A percentile compares a stretch with the other conserved stretches of the same genome.
Evolutionary conservation across 2,113 vertebrate species (phyloP).

Genomic region (Butastur rufipennis): DNA sequence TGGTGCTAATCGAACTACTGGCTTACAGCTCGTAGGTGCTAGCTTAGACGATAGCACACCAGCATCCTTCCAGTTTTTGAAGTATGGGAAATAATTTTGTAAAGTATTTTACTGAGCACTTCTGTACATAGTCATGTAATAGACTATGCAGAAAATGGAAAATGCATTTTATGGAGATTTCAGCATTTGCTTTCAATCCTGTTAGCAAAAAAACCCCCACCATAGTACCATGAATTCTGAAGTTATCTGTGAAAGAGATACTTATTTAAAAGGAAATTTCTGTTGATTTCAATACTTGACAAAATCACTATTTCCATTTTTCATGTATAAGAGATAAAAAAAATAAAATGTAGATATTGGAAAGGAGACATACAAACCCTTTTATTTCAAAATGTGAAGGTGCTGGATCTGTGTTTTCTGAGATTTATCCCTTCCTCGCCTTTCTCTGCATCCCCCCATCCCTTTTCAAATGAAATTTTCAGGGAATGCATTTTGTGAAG

Average conservation of each 20-base stretch:
- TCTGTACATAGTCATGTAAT: accelerated
- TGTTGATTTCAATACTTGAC: not conserved
- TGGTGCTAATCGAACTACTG: not conserved
- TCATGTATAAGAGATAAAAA: not conserved
- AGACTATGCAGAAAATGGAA: not conserved
- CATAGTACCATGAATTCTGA: not conserved
- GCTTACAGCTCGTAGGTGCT: not conserved
- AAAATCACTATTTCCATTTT: not conserved
- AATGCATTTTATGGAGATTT: not conserved
- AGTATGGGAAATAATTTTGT: not conserved
- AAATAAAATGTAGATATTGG: not conserved
- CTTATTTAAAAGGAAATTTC: not conserved
- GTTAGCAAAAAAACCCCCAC: not conserved
- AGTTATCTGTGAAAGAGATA: not conserved
- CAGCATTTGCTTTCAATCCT: not conserved
- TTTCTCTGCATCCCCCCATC: not conserved
- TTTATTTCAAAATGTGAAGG: not conserved
- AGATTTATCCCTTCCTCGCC: not conserved
- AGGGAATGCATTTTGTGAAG: not conserved
- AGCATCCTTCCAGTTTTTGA: accelerated
- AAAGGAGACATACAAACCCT: not conserved
- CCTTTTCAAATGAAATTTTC: not conserved
- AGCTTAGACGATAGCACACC: accelerated
- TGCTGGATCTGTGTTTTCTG: not conserved
- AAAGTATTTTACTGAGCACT: not conserved